phyloP scores from a whole-genome alignment of 2,888 invertebrate species.

The Dinocampus coccinellae region DNA sequence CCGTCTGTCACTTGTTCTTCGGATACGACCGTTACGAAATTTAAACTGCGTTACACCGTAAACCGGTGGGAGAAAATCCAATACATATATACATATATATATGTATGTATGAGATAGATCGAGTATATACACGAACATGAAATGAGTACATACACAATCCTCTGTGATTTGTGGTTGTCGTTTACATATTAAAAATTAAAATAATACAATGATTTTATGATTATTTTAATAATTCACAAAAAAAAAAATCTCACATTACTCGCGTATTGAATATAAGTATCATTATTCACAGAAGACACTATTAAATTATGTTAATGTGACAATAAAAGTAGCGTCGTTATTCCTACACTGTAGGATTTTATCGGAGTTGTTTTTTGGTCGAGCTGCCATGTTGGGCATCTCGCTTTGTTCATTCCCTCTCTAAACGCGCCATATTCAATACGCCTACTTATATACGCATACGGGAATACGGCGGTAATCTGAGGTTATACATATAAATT shows the following conservation, averaged over 20 bases:
- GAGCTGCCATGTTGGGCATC: constrained; percentile 45
- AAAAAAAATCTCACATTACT: too few relatives aligned
- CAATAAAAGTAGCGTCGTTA: constrained; percentile 39
- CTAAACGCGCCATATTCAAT: constrained; percentile 6
- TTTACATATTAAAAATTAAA: constrained; percentile 2
- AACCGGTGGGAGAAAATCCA: constrained; percentile 33
- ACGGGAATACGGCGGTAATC: too few relatives aligned
- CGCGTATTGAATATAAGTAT: neutral
- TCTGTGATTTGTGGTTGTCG: constrained; percentile 10
- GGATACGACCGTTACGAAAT: constrained; percentile 47
- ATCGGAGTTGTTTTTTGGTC: constrained; percentile 37
- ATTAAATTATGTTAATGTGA: constrained; percentile 7
- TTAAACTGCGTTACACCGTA: constrained; percentile 46
- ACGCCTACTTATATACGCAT: too few relatives aligned
- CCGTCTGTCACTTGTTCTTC: constrained; percentile 38
- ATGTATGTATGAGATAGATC: too few relatives aligned
- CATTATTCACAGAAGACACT: neutral
- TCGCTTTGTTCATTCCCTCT: neutral
- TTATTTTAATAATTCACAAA: neutral
- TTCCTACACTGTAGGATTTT: constrained; percentile 32
- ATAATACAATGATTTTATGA: neutral
- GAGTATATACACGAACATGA: too few relatives aligned
- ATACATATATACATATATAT: constrained; percentile 1
- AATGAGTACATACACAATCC: constrained; percentile 20
- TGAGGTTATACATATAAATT: neutral